Evolutionary conservation across 2,888 invertebrate species (phyloP).

Genomic region (Chrysolina haemoptera): DNA sequence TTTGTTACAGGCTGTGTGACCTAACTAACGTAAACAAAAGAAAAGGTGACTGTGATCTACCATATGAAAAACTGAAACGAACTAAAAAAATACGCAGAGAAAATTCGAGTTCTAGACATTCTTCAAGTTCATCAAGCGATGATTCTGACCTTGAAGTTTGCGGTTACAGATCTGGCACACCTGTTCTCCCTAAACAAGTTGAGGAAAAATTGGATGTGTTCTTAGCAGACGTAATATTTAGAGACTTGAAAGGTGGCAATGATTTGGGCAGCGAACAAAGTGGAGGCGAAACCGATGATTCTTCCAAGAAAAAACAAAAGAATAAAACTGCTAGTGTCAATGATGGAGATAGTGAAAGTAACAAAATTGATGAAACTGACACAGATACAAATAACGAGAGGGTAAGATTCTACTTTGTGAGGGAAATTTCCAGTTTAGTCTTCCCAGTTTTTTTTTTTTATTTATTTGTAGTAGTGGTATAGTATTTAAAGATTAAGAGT

Average conservation of each 20-base stretch:
- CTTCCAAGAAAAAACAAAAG: slow-evolving; percentile 35
- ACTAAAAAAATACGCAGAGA: slow-evolving; percentile 25
- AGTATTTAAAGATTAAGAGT: neutral
- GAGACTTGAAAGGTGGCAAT: slow-evolving; percentile 34
- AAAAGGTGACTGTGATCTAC: neutral
- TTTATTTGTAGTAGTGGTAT: too few relatives aligned
- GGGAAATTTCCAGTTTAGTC: neutral
- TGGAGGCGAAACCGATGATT: slow-evolving; percentile 28
- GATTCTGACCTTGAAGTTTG: slow-evolving; percentile 28
- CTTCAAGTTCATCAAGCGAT: slow-evolving; percentile 29
- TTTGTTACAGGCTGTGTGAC: slow-evolving; percentile 29
- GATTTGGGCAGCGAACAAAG: slow-evolving; percentile 25
- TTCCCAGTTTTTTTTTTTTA: too few relatives aligned
- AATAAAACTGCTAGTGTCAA: neutral
- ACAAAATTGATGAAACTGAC: slow-evolving; percentile 13
- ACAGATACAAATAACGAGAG: neutral
- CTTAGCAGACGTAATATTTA: slow-evolving; percentile 39
- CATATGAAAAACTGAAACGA: slow-evolving; percentile 6
- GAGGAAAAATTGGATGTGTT: slow-evolving; percentile 40
- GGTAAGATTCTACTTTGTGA: slow-evolving; percentile 2
- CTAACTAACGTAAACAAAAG: slow-evolving; percentile 29
- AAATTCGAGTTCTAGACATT: slow-evolving; percentile 13
- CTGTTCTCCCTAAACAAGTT: slow-evolving; percentile 29
- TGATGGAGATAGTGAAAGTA: slow-evolving; percentile 14
- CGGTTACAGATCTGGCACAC: slow-evolving; percentile 22